phyloP scores from a whole-genome alignment of 2,888 invertebrate species.

The Dicyrtoma fusca region DNA sequence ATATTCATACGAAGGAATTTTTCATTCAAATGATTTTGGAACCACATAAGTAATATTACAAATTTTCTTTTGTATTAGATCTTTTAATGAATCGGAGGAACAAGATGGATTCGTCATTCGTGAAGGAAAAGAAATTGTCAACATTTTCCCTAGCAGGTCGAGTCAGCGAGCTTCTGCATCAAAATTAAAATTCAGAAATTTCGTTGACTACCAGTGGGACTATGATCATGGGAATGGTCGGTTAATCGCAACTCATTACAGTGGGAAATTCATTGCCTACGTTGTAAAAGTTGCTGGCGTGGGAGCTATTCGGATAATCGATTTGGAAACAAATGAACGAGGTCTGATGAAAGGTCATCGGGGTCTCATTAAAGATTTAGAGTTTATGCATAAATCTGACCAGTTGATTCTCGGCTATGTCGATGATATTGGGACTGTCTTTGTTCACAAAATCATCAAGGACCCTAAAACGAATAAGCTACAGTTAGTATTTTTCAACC shows the following conservation, averaged over 20 bases:
- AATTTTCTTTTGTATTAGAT: no score
- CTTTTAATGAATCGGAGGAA: conserved; percentile 53
- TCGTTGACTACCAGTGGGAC: conserved; percentile 75
- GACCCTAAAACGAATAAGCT: conserved; percentile 46
- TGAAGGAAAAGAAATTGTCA: conserved; percentile 44
- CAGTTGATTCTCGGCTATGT: conserved; percentile 83
- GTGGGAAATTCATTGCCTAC: conserved; percentile 85
- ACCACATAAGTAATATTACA: no score
- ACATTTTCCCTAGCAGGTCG: conserved; percentile 39
- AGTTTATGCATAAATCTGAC: conserved; percentile 81
- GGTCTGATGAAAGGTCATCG: conserved; percentile 83
- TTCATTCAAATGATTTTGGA: no score
- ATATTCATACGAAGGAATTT: background rate
- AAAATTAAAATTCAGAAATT: conserved; percentile 41
- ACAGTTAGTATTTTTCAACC: conserved; percentile 38
- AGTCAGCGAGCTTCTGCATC: conserved; percentile 35
- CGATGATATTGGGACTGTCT: conserved; percentile 81
- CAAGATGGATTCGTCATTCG: conserved; percentile 52
- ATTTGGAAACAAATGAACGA: conserved; percentile 74
- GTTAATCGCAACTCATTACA: conserved; percentile 83
- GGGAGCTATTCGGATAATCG: conserved; percentile 79
- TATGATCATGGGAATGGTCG: conserved; percentile 83
- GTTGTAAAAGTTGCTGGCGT: conserved; percentile 76
- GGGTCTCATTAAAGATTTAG: conserved; percentile 85
- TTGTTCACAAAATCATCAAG: conserved; percentile 71